phyloP scores from a whole-genome alignment of 2,797 vertebrate species.

The Xiphophorus birchmanni region DNA sequence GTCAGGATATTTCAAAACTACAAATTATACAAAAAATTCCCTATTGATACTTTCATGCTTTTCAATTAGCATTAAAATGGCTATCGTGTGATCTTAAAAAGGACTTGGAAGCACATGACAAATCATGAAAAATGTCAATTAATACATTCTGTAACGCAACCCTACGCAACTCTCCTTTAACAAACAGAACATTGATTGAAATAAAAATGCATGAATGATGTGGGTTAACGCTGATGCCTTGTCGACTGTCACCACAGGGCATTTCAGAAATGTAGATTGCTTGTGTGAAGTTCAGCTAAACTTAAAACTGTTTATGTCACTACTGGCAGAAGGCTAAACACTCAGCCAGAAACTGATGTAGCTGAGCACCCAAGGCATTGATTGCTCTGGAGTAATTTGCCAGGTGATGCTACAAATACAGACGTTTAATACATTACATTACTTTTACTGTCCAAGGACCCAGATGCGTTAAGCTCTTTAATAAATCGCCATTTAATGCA shows the following conservation, averaged over 20 bases:
- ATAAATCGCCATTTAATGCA: background rate
- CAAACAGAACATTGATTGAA: conserved; percentile 9
- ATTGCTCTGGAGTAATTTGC: conserved; percentile 48
- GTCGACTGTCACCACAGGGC: conserved; percentile 56
- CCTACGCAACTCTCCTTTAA: background rate
- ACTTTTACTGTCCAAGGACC: conserved; percentile 58
- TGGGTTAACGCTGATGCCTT: conserved; percentile 51
- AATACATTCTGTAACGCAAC: background rate
- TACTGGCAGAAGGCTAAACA: conserved; percentile 31
- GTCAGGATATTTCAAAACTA: conserved; percentile 16
- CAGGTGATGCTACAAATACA: conserved; percentile 55
- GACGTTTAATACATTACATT: conserved; percentile 46
- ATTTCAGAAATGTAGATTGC: conserved; percentile 58
- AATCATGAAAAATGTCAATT: background rate
- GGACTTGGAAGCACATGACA: background rate
- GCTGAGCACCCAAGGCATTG: conserved; percentile 53
- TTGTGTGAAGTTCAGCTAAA: conserved; percentile 48
- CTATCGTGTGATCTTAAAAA: conserved; percentile 10
- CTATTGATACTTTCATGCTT: conserved; percentile 18
- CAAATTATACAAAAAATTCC: conserved; percentile 4
- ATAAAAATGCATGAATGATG: conserved; percentile 39
- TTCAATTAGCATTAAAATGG: conserved; percentile 25
- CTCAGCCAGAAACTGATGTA: conserved; percentile 55
- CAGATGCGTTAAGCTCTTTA: background rate
- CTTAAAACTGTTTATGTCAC: conserved; percentile 51